Evolutionary conservation across 2,888 invertebrate species (phyloP).

Genomic region (Sepioteuthis lessoniana): DNA sequence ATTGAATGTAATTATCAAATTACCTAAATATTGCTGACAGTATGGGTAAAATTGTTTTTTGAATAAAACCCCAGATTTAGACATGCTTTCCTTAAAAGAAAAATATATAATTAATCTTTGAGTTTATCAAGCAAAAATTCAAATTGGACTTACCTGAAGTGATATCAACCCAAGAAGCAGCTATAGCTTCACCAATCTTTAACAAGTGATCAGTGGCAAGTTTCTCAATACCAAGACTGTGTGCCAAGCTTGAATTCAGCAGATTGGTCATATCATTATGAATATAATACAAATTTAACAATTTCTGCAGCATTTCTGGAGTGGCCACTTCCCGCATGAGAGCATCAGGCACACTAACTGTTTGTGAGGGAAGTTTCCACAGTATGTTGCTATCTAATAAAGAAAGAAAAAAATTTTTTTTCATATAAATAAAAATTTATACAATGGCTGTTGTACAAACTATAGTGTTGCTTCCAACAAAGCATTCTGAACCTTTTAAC

Average conservation of each 20-base stretch:
- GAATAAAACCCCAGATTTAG: too few species aligned
- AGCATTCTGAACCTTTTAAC: too few species aligned
- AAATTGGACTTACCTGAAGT: slow-evolving; percentile 23
- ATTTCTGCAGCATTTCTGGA: slow-evolving; percentile 64
- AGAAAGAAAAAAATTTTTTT: background rate
- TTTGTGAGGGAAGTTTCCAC: slow-evolving; percentile 73
- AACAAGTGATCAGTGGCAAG: slow-evolving; percentile 70
- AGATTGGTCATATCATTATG: slow-evolving; percentile 65
- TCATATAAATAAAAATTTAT: too few species aligned
- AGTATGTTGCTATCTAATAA: slow-evolving; percentile 57
- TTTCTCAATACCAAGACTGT: slow-evolving; percentile 70
- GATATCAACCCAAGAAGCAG: background rate
- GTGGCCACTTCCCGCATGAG: slow-evolving; percentile 69
- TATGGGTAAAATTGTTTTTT: too few species aligned
- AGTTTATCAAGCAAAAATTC: background rate
- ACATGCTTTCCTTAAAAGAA: too few species aligned
- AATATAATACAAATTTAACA: slow-evolving; percentile 70
- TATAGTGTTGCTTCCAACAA: too few species aligned
- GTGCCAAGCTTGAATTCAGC: slow-evolving; percentile 64
- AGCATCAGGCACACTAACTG: slow-evolving; percentile 65
- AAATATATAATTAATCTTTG: too few species aligned
- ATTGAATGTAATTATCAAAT: too few species aligned
- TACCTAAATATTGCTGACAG: too few species aligned
- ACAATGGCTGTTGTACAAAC: too few species aligned
- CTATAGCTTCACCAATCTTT: slow-evolving; percentile 67